Evolutionary conservation across 2,797 vertebrate species (phyloP), one percentile per base, ranked within the genome.

Genomic region (Bradypodion pumilum): DNA sequence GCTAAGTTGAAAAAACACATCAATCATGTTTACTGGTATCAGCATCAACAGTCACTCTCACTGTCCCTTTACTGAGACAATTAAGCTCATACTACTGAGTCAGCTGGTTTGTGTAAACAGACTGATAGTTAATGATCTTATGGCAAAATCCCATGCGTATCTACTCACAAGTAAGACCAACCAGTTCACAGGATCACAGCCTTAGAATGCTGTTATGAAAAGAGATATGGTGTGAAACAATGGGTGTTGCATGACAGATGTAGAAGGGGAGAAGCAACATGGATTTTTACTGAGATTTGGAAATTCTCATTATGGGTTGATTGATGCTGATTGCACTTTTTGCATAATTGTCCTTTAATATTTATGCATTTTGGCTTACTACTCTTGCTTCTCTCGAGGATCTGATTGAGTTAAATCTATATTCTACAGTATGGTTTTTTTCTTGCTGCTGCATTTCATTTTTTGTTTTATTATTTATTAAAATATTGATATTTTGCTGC

Each of bases 261-360:
- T 7, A 16, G 44, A 65, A 9, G 32, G 72, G 66, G 6, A 29
- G 29, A 35, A n/a, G 32, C 4, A 37, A 37, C 72, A n/a, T n/a
- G 44, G 46, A 66, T 44, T 65, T 21, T n/a, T 65, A 32, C 72
- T 74, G 60, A 13, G 16, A 15, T 52, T 65, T 56, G 74, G 59
- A 83, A 25, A 83, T 12, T 68, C 27, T 35, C 21, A 69, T 68
- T 59, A 56, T 75, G 49, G 35, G 74, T 59, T 83, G 46, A 83
- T 40, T 68, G 49, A 35, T 7, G 46, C 63, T 76, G 63, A 69
- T 56, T 68, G 49, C 73, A 83, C 12, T 32, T 81, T 56, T 44
- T 83, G 74, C 74, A 83, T 76, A 83, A 83, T 56, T 83, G 62
- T 5, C 44, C 19, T 74, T 75, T 82, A 82, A 74, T 75, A 74